Conservation (phyloP, 2,113 vertebrate species). For the Misgurnus mizolepis region DNA sequence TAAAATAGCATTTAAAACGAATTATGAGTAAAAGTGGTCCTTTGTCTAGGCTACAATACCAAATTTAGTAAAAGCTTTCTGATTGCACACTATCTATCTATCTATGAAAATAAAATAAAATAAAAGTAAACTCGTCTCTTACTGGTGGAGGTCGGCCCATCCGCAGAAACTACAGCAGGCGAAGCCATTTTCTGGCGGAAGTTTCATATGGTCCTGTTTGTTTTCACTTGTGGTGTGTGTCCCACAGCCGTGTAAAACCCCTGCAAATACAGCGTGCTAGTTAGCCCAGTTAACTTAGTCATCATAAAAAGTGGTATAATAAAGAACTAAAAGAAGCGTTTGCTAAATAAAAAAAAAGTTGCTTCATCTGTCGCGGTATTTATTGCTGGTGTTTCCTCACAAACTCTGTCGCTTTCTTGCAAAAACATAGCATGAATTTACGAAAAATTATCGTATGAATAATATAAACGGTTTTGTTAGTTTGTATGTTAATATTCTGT, state of each 20-base stretch:
- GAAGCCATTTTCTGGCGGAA: constrained; percentile 49
- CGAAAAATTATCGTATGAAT: no score
- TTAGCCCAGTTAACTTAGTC: neutral
- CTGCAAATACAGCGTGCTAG: neutral
- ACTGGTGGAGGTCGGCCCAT: constrained; percentile 36
- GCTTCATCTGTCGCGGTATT: neutral
- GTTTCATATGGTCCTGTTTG: constrained; percentile 50
- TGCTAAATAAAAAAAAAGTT: neutral
- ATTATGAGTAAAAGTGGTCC: no score
- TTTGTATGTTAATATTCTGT: neutral
- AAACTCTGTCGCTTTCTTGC: no score
- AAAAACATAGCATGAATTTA: no score
- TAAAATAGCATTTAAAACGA: no score
- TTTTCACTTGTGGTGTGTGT: constrained; percentile 14
- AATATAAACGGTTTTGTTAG: neutral
- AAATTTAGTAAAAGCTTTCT: no score
- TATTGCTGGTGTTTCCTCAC: neutral
- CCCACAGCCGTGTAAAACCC: neutral
- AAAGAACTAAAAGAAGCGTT: neutral
- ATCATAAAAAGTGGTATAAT: no score
- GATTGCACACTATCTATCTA: neutral
- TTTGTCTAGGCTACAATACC: no score
- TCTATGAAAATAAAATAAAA: neutral
- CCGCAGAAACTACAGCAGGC: constrained; percentile 41
- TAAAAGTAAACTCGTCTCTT: neutral